A percentile compares a stretch with the other conserved stretches of the same genome.
These are phyloP conservation scores for Eupithecia dodoneata DNA, from an alignment of 2,888 invertebrate genomes.

Conservation along the genomic window DNA sequence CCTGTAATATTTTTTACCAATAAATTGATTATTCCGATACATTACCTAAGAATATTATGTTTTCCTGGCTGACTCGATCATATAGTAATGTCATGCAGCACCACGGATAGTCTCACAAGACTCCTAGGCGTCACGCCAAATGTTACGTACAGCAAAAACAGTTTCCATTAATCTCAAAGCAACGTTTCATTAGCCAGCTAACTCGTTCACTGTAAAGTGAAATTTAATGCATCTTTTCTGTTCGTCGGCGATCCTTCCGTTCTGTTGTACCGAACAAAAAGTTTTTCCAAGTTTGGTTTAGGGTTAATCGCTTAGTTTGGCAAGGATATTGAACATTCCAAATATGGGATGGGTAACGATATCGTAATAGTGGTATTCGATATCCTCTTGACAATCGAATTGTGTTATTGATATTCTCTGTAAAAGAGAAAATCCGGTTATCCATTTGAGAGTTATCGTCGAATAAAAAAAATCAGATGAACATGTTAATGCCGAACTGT, in stretches of 20 bases:
- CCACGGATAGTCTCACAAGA: neutral
- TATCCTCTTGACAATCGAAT: neutral
- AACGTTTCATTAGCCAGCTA: constrained; percentile 66
- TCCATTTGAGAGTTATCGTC: neutral
- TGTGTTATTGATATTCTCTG: neutral
- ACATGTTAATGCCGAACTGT: neutral
- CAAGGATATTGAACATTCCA: neutral
- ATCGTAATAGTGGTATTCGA: neutral
- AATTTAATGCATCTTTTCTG: constrained; percentile 74
- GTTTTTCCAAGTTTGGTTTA: constrained; percentile 46
- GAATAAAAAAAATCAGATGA: neutral
- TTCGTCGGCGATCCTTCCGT: constrained; percentile 49
- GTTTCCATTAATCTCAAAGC: constrained; percentile 62
- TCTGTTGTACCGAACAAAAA: constrained; percentile 53
- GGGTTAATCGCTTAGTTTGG: neutral
- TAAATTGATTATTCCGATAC: too few species aligned
- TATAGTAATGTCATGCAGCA: neutral
- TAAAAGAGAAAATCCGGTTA: neutral
- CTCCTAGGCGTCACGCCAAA: constrained; percentile 38
- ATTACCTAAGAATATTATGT: neutral
- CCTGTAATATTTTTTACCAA: too few species aligned
- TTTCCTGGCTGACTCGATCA: neutral
- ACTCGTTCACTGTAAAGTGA: constrained; percentile 60
- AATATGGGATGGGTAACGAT: neutral
- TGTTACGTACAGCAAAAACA: constrained; percentile 32